A percentile compares a stretch with the other conserved stretches of the same genome.
phyloP scores from a whole-genome alignment of 2,888 invertebrate species.

The Vanessa cardui region DNA sequence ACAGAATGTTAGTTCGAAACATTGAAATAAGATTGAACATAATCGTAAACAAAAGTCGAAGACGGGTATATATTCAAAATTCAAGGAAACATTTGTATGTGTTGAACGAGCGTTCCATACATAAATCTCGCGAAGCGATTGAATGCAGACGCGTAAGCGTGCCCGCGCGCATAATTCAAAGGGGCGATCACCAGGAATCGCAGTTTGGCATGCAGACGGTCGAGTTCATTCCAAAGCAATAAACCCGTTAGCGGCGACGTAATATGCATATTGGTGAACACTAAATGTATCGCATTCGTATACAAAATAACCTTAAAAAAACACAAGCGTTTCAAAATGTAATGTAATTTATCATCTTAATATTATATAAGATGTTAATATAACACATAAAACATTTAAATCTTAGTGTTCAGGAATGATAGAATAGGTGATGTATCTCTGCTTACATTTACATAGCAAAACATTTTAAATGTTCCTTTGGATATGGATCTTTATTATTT shows the following conservation, averaged over 20 bases:
- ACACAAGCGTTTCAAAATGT: neutral
- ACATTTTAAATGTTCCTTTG: too few species aligned
- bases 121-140: slow-evolving; percentile 74
- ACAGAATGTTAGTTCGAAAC: slow-evolving; percentile 44
- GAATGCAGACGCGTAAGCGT: slow-evolving; percentile 74
- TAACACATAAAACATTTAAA: too few species aligned
- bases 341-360: neutral
- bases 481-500: too few species aligned
- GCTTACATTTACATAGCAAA: too few species aligned
- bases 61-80: slow-evolving; percentile 46
- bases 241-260: slow-evolving; percentile 77
- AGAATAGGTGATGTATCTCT: too few species aligned
- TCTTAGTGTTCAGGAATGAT: too few species aligned
- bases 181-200: slow-evolving; percentile 79
- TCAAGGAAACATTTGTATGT: slow-evolving; percentile 71
- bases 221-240: slow-evolving; percentile 72
- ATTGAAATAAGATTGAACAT: slow-evolving; percentile 21
- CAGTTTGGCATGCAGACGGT: slow-evolving; percentile 77
- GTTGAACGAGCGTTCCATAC: slow-evolving; percentile 59
- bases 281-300: slow-evolving; percentile 46
- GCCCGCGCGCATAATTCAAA: slow-evolving; percentile 79
- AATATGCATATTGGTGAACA: slow-evolving; percentile 69
- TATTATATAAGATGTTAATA: too few species aligned
- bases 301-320: slow-evolving; percentile 6
- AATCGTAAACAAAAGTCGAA: slow-evolving; percentile 24